Evolutionary conservation across 2,888 invertebrate species (phyloP).

Genomic region (Napeogenes sylphis): DNA sequence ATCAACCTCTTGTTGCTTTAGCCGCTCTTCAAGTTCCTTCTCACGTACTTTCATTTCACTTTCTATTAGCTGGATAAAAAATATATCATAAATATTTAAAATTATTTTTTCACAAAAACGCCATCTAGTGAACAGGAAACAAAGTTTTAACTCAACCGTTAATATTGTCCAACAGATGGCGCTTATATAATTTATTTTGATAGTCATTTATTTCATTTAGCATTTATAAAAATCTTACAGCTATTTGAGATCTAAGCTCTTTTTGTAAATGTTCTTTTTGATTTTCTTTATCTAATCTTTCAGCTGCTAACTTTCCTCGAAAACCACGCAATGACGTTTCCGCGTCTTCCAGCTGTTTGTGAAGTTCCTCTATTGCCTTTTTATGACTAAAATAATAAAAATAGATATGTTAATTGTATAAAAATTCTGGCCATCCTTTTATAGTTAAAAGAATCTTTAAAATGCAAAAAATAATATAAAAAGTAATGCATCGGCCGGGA

Average conservation of each 20-base stretch:
- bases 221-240: constrained; percentile 42
- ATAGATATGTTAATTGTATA: background rate
- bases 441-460: background rate
- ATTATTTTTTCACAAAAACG: constrained; percentile 1
- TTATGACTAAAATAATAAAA: constrained; percentile 51
- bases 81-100: no score
- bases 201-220: no score
- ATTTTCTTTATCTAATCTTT: constrained; percentile 65
- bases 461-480: constrained; percentile 14
- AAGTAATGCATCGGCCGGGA: constrained; percentile 64
- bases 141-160: background rate
- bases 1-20: constrained; percentile 51
- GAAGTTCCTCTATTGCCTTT: constrained; percentile 62
- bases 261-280: constrained; percentile 62
- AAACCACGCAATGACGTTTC: constrained; percentile 63
- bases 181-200: background rate
- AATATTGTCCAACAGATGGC: constrained; percentile 11
- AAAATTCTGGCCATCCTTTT: constrained; percentile 7
- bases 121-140: constrained; percentile 10
- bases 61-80: constrained; percentile 54
- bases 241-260: constrained; percentile 59
- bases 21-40: constrained; percentile 51
- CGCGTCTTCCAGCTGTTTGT: constrained; percentile 68
- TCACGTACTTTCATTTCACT: constrained; percentile 59
- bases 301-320: constrained; percentile 67